Conservation (phyloP, 2,113 vertebrate species). For the Lagopus muta region DNA sequence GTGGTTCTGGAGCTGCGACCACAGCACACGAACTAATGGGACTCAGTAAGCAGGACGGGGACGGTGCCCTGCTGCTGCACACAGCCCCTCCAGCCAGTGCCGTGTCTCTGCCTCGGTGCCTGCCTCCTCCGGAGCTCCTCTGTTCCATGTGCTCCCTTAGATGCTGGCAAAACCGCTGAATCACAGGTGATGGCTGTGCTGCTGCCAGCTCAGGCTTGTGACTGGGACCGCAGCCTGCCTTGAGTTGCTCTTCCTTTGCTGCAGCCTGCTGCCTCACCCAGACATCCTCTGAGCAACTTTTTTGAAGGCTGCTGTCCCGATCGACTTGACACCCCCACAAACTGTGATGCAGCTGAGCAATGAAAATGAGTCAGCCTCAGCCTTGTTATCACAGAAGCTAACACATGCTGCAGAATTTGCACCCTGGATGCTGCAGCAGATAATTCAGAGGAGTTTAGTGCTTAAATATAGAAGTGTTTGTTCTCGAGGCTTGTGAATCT, state of each 20-base stretch:
- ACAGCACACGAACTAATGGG: no score
- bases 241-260: background rate
- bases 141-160: rapidly evolving
- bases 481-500: background rate
- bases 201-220: background rate
- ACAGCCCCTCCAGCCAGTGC: background rate
- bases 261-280: background rate
- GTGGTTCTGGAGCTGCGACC: background rate
- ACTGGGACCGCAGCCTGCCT: background rate
- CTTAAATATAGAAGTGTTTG: slow-evolving; percentile 67
- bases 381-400: background rate
- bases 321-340: background rate
- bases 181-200: slow-evolving; percentile 39
- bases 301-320: background rate
- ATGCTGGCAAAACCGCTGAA: slow-evolving; percentile 25
- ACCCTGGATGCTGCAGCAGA: background rate
- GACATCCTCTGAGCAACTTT: background rate
- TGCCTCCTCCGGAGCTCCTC: rapidly evolving
- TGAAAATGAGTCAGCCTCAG: background rate
- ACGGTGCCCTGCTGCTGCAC: background rate
- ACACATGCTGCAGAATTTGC: background rate
- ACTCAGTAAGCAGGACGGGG: background rate
- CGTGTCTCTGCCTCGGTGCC: background rate
- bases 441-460: slow-evolving; percentile 9
- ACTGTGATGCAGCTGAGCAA: background rate